Evolutionary conservation across 2,888 invertebrate species (phyloP), one percentile per base, ranked within the genome.

Genomic region (Campaea margaritaria): DNA sequence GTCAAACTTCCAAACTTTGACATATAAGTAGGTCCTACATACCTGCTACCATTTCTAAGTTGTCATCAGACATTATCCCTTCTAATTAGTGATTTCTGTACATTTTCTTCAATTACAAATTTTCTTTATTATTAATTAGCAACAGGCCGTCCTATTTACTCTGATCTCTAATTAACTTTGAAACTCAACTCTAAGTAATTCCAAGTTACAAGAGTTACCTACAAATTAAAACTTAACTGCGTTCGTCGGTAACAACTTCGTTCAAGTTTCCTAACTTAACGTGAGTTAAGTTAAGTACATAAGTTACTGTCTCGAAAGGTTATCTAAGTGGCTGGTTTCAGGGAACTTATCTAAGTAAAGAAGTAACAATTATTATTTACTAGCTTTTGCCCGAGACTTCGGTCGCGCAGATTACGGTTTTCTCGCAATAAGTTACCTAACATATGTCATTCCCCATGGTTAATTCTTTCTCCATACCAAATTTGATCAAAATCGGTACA

Each of bases 161-260:
- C 45, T 43, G 4, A 13, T 50, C 27, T 46, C 3, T 46, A 55
- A 51, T 55, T 60, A 42, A 15, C 41, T 4, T 41, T 14, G 46
- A 11, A 51, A 58, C 31, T 50, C 10, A 21, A 50, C 56, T 39
- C 56, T 13, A 44, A 50, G 46, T 50, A 50, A 50, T 34, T 50
- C 8, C 44, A 51, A 51, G 41, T 51, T 45, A 38, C 44, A 13
- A 12, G 36, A 42, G 43, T 44, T 44, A 56, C 21, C 3, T 21
- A 21, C 38, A 47, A 52, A 52, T 48, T 52, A 52, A 52, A 58
- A 58, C 47, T 38, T 47, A 47, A 49, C 46, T 38, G 36, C 27
- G 21, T n/a, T 31, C 12, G 21, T 41, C 14, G 46, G 16, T 36
- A 31, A 42, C 11, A 46, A 46, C 52, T 43, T 43, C 9, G 16